phyloP scores from a whole-genome alignment of 2,888 invertebrate genomes.

The Ceramica pisi region DNA sequence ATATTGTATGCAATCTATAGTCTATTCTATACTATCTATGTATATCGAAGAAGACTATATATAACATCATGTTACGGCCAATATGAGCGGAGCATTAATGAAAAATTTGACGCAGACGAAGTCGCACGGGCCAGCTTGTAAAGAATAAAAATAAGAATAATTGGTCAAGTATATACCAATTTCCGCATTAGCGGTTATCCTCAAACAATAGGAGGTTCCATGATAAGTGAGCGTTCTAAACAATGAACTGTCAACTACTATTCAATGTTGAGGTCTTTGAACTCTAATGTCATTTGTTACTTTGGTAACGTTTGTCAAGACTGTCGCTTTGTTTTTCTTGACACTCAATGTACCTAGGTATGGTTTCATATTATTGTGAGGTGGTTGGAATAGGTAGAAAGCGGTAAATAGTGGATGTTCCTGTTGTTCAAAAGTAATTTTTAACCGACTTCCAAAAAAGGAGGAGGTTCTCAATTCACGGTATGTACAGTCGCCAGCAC shows the following conservation, averaged over 20 bases:
- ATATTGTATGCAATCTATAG: background rate
- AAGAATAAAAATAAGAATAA: too few relatives aligned
- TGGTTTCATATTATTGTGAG: background rate
- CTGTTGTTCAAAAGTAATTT: background rate
- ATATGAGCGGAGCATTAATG: too few relatives aligned
- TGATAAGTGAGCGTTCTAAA: slow-evolving; percentile 7
- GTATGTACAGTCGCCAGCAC: too few relatives aligned
- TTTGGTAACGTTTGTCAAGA: background rate
- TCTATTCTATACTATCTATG: too few relatives aligned
- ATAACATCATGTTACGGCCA: too few relatives aligned
- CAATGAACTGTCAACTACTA: background rate
- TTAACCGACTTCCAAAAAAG: too few relatives aligned
- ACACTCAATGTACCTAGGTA: background rate
- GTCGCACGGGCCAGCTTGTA: too few relatives aligned
- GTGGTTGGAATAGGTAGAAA: background rate
- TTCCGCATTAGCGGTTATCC: background rate
- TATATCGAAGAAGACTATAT: too few relatives aligned
- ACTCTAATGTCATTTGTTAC: slow-evolving; percentile 18
- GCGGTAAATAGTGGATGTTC: background rate
- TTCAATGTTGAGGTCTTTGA: slow-evolving; percentile 31
- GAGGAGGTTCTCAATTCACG: too few relatives aligned
- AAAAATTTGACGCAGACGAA: too few relatives aligned
- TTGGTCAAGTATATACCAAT: background rate
- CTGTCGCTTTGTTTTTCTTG: background rate
- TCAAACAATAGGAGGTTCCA: slow-evolving; percentile 1